Percentiles rank a stretch among this genome's conserved stretches.
phyloP scores from a whole-genome alignment of 2,113 vertebrate species.

The Speoplatyrhinus poulsoni region DNA sequence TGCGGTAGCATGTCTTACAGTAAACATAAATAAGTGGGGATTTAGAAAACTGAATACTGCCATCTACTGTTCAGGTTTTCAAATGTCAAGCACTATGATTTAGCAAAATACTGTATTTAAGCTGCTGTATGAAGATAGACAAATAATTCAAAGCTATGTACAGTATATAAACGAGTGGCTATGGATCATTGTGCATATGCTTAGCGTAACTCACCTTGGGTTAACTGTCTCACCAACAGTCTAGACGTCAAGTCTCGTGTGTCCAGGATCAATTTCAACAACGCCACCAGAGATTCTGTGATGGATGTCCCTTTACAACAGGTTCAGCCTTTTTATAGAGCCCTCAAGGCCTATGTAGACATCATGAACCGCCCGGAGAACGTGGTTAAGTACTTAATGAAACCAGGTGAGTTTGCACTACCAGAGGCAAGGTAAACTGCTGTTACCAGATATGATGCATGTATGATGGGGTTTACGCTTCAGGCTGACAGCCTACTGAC shows the following conservation, averaged over 20 bases:
- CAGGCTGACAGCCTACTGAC: neutral
- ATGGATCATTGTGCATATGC: neutral
- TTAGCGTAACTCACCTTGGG: neutral
- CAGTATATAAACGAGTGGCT: too few relatives aligned
- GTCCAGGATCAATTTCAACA: constrained; percentile 87
- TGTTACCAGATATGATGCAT: too few relatives aligned
- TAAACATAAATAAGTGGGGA: neutral
- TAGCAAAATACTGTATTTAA: neutral
- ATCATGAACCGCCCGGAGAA: constrained; percentile 82
- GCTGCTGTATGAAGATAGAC: neutral
- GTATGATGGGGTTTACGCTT: too few relatives aligned
- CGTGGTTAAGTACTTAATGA: constrained; percentile 84
- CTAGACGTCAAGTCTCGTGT: constrained; percentile 77
- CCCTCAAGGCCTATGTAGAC: constrained; percentile 83
- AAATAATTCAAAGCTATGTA: neutral
- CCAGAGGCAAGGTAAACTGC: too few relatives aligned
- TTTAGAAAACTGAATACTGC: constrained; percentile 48
- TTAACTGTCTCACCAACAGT: constrained; percentile 57
- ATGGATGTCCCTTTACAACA: constrained; percentile 85
- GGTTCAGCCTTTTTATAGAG: constrained; percentile 88
- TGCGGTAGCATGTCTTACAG: neutral
- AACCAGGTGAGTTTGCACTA: constrained; percentile 82
- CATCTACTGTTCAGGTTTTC: constrained; percentile 56
- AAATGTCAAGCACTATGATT: neutral
- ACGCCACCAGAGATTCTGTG: constrained; percentile 89